These are phyloP conservation scores for Oncorhynchus clarkii DNA, from an alignment of 2,113 vertebrate species.

Conservation along the genomic window DNA sequence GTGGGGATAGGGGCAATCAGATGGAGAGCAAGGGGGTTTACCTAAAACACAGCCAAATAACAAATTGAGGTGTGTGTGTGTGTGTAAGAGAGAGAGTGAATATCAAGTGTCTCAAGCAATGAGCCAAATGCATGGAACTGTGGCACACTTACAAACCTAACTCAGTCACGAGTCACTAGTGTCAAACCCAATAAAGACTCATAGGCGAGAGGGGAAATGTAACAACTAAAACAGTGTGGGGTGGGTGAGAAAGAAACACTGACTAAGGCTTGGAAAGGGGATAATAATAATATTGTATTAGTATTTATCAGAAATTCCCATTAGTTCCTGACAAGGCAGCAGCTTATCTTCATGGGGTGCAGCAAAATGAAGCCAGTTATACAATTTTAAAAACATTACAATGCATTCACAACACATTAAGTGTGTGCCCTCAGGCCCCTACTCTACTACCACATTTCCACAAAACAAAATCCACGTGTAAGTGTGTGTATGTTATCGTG, in stretches of 20 bases:
- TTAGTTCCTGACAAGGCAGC: no score
- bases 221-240: background rate
- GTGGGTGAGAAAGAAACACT: background rate
- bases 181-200: background rate
- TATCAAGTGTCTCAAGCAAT: background rate
- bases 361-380: no score
- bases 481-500: no score
- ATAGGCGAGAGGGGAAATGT: background rate
- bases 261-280: background rate
- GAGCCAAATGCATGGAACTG: constrained; percentile 2
- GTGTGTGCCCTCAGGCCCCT: no score
- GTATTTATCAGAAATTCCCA: no score
- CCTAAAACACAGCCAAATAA: background rate
- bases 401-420: no score
- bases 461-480: no score
- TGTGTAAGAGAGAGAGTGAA: background rate
- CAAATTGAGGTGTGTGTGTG: background rate
- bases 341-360: no score
- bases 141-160: background rate
- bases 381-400: no score
- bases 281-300: background rate
- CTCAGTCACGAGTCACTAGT: background rate
- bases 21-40: background rate
- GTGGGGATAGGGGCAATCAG: constrained; percentile 1
- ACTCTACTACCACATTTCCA: no score